Evolutionary conservation across 2,113 vertebrate species (phyloP).

Genomic region (Oceanites oceanicus): DNA sequence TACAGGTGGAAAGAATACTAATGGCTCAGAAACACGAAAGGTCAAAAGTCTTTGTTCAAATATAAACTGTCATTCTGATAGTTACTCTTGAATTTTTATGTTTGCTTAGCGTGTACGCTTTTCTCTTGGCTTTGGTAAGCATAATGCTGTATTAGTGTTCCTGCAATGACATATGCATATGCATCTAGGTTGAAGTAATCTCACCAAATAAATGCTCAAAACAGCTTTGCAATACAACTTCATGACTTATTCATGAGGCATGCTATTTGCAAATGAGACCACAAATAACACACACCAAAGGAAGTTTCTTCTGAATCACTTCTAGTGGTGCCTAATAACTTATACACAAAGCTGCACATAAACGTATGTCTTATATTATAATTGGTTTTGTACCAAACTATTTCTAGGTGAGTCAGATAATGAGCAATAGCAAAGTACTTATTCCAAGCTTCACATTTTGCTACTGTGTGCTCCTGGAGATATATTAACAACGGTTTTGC

Average conservation of each 20-base stretch:
- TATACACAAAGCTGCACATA: neutral
- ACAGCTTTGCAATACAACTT: neutral
- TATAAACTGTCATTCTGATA: neutral
- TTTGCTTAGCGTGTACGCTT: neutral
- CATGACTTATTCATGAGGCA: slow-evolving; percentile 24
- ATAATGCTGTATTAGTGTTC: neutral
- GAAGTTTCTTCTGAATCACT: slow-evolving; percentile 20
- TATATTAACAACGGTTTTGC: neutral
- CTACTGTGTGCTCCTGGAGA: neutral
- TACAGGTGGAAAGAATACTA: neutral
- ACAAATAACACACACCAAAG: neutral
- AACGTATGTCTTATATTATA: neutral
- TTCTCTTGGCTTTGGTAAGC: neutral
- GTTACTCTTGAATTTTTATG: neutral
- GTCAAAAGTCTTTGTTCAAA: neutral
- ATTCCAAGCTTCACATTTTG: neutral
- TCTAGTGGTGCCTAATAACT: slow-evolving; percentile 17
- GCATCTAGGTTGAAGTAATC: neutral
- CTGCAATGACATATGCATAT: neutral
- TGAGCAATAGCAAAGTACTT: neutral
- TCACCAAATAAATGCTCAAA: slow-evolving; percentile 5
- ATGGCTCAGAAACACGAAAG: neutral
- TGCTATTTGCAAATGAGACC: slow-evolving; percentile 2
- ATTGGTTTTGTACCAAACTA: neutral
- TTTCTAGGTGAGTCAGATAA: slow-evolving; percentile 36